These are phyloP conservation scores for Trissolcus basalis DNA, from an alignment of 1,140 invertebrate genomes.

Conservation along the genomic window DNA sequence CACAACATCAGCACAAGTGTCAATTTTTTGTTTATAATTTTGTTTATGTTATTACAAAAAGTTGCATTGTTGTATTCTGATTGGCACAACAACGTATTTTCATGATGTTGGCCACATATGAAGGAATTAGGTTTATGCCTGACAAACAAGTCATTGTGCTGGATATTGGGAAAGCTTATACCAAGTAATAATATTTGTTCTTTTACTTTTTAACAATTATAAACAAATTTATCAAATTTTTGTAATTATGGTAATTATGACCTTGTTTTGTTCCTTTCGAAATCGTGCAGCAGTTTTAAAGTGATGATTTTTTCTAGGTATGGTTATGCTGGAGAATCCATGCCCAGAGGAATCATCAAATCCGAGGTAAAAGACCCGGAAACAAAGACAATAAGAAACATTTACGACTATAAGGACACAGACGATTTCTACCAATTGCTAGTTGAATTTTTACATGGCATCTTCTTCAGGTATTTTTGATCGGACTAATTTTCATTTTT, in stretches of 20 bases:
- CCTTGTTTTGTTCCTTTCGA: no score
- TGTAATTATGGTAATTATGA: neutral
- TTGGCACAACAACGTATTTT: no score
- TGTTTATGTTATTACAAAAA: no score
- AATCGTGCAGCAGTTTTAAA: no score
- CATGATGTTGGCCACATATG: conserved; percentile 83
- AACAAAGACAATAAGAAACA: conserved; percentile 79
- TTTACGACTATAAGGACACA: conserved; percentile 84
- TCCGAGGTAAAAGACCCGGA: conserved; percentile 84
- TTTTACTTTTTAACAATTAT: no score
- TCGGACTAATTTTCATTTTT: no score
- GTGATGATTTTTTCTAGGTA: conserved; percentile 79
- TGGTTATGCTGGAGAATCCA: conserved; percentile 92
- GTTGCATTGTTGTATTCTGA: no score
- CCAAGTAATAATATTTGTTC: conserved; percentile 87
- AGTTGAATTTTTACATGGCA: conserved; percentile 90
- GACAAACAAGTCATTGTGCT: conserved; percentile 93
- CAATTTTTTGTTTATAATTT: no score
- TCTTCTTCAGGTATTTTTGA: conserved; percentile 88
- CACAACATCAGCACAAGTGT: no score
- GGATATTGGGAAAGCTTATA: conserved; percentile 94
- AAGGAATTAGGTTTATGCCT: conserved; percentile 84
- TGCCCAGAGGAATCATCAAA: conserved; percentile 90
- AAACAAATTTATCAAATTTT: conserved; percentile 8
- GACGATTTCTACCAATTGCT: conserved; percentile 90